Base-by-base conservation (phyloP, 1,140 invertebrate species). In the Brachionus koreanus region DNA sequence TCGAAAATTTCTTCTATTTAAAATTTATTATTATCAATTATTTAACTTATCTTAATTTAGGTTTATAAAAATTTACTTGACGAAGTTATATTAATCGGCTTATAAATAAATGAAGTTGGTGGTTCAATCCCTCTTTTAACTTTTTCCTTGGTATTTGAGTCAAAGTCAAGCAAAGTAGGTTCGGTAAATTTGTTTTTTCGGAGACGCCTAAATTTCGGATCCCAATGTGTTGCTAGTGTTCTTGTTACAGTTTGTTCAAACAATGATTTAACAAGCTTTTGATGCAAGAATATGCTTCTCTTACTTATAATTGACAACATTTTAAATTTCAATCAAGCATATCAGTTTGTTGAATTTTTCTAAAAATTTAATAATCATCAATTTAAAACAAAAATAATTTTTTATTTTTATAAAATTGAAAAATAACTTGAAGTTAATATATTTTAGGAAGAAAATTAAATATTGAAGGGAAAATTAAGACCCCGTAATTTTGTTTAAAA, bases 1-100 rank as follows among this genome's bases (percentile, higher is more conserved):
- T 98, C 95, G 87, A 97, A 93, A 29, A 95, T 89, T 37, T 86
- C 88, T 43, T 72, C 87, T 88, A 83, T 29, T 49, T 25, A 67
- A 82, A 25, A 43, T 63, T 52, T 61, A 16, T n/a, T 33, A 35
- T 12, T 33, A 42, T 79, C 12, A 37, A 19, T 16, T 39, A 9
- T 37, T 16, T 19, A 37, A 1, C 7, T 19, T 1, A n/a, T 35
- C 39, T 19, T 23, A 49, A 42, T 2, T 39, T 75, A n/a, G n/a
- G 3, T n/a, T n/a, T n/a, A n/a, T n/a, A 29, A 29, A 29, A 29
- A 6, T 35, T 10, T 65, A 79, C 76, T 79, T 61, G 76, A 79
- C 4, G 35, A 61, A 37, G 76, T 79, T 5, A 79, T 23, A 42
- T 79, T 79, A 23, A 79, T 79, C 5, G 76, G 76, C 39, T 79